Base-by-base conservation (phyloP, 2,113 vertebrate species). In the Ceratotherium simum region DNA sequence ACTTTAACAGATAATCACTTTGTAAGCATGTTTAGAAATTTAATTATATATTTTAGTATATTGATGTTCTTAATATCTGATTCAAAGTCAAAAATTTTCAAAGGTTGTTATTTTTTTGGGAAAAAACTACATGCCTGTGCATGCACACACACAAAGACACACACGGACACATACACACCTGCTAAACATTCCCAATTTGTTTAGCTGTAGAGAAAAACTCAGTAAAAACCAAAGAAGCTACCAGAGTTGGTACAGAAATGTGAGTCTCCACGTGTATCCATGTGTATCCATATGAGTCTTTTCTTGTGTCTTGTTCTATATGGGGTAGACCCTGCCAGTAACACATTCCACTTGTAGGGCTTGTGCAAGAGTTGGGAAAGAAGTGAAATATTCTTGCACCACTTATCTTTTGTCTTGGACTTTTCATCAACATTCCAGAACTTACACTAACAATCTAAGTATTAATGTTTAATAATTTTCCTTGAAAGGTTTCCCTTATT, bases 311-410 rank as follows among this genome's bases (percentile, higher is more conserved):
- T 58, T 94, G 11, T 7, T 65, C 18, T 60, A 1, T 18, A 4
- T 6, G n/a, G 8, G 54, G 17, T 29, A 23, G 20, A 25, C 13
- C 8, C 5, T 23, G 3, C 11, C 25, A n/a, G 13, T 1, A 31
- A 56, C 1, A 31, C 3, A 21, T 16, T 48, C 16, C 14, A 33
- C 9, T 20, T 12, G 1, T 10, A 16, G 2, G 1, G 2, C 11
- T 85, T 54, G 3, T 39, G 31, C 0, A 48, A 39, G 17, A 48
- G 8, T 2, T 29, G 8, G 21, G 56, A 90, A 60, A 23, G 8
- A 48, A 94, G 20, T 27, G 23, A 70, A 54, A 33, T 73, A 9
- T 69, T 56, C 16, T 65, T 18, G 0, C 2, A 58, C 23, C 14
- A 6, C 4, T 86, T 33, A 39, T 42, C 4, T 42, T 36, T 36